Evolutionary conservation across 30 jellyfish, hydroid and myxozoan species (phyloP).

Genomic region (Hydractinia echinata): DNA sequence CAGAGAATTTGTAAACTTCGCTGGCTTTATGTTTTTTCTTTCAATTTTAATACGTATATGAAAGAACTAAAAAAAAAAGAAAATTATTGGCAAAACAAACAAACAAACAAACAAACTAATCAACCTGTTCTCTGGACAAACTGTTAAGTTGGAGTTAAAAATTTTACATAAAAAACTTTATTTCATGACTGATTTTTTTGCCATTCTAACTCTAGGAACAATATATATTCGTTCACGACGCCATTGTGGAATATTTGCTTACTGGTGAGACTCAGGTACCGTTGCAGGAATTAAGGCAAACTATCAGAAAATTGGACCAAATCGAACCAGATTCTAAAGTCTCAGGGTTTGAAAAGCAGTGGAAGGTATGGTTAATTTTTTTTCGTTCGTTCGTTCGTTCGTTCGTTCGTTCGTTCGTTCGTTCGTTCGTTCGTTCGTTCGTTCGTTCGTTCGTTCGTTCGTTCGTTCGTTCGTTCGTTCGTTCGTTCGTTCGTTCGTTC

Average conservation of each 20-base stretch:
- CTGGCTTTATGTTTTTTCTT: too few species aligned
- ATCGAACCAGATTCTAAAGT: constrained; percentile 56
- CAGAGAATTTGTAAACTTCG: too few species aligned
- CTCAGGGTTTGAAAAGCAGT: constrained; percentile 88
- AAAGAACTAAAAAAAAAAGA: too few species aligned
- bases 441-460: neutral
- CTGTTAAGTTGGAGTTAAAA: too few species aligned
- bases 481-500: too few species aligned
- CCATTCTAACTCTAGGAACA: constrained; percentile 60
- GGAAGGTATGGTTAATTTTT: constrained; percentile 63
- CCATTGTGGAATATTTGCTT: constrained; percentile 58
- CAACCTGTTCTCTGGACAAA: too few species aligned
- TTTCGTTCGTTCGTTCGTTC: too few species aligned
- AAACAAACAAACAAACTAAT: too few species aligned
- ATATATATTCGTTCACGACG: constrained; percentile 86
- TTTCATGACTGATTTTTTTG: neutral
- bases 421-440: neutral
- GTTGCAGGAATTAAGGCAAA: constrained; percentile 49
- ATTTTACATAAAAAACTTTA: too few species aligned
- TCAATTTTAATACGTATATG: too few species aligned
- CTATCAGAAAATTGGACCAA: constrained; percentile 53
- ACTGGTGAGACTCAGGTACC: constrained; percentile 73
- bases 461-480: neutral
- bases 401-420: neutral
- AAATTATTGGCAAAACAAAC: too few species aligned